Base-by-base conservation (phyloP, 2,888 invertebrate genomes). In the Archips crataeganus region DNA sequence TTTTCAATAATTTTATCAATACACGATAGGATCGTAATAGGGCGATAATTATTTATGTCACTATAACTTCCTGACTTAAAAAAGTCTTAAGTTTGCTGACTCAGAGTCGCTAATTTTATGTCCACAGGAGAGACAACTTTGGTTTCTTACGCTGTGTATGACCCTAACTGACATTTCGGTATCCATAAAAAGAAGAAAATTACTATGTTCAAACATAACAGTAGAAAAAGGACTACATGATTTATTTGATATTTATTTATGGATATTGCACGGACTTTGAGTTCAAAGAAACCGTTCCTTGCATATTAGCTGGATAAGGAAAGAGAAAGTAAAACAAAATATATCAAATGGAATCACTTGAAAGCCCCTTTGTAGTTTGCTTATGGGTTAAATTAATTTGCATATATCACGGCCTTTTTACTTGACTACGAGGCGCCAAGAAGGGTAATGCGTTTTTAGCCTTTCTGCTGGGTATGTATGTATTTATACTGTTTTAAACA, bases 321-420 rank as follows among this genome's bases (percentile, higher is more conserved):
- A 65, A 70, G 39, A 59, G 54, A 67, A 67, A 61, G 49, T 60
- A 62, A 51, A 34, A 42, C 61, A 62, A 71, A 39, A 67, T 72
- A 67, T 72, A 63, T 73, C 59, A 69, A 69, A 69, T 69, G 34
- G 59, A 72, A 73, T 61, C 57, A 64, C 42, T 47, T 64, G 59
- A 64, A 67, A 73, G 73, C 23, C 49, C 59, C 73, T 73, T 73
- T 73, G 73, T 73, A 69, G 68, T 73, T 73, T 64, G 32, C 23
- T 49, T 69, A 47, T 11, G 59, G 57, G 59, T 49, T 69, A 64
- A 59, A 68, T 69, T 69, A 64, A 69, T 69, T 11, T 59, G 32
- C 47, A 39, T 62, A 68, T 64, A 49, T 64, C 42, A 47, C 57
- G n/a, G 59, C 60, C 39, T n/a, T 39, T 60, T 60, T n/a, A n/a